These are phyloP conservation scores for Oenanthe melanoleuca DNA, from an alignment of 2,113 vertebrate genomes.

Conservation along the genomic window DNA sequence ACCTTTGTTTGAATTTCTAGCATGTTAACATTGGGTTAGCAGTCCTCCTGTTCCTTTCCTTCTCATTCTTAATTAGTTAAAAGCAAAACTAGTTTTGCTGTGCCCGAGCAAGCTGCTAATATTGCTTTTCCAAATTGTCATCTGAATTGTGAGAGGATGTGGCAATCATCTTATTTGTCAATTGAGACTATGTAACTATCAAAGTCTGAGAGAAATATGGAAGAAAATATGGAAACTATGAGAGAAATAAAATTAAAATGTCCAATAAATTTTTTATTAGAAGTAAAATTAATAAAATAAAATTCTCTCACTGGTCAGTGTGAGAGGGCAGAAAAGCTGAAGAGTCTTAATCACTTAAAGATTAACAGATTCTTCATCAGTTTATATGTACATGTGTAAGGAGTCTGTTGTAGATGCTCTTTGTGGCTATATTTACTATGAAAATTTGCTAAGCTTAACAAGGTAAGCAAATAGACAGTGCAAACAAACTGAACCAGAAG, in stretches of 20 bases:
- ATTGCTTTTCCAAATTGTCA: neutral
- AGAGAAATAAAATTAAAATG: neutral
- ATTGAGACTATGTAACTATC: neutral
- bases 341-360: neutral
- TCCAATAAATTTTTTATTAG: neutral
- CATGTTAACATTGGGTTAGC: neutral
- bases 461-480: neutral
- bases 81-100: neutral
- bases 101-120: neutral
- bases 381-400: neutral
- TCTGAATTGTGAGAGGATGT: neutral
- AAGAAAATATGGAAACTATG: neutral
- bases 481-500: neutral
- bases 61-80: neutral
- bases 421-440: neutral
- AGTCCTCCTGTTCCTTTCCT: neutral
- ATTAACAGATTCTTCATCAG: neutral
- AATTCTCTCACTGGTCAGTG: neutral
- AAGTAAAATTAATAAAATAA: neutral
- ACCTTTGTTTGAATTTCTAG: neutral
- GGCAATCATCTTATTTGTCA: neutral
- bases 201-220: neutral
- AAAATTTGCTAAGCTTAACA: neutral
- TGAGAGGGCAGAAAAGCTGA: neutral
- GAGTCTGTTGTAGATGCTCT: neutral